A percentile compares a stretch with the other conserved stretches of the same genome.
These are phyloP conservation scores for Apodemia mormo DNA, from an alignment of 2,888 invertebrate species.

Conservation along the genomic window DNA sequence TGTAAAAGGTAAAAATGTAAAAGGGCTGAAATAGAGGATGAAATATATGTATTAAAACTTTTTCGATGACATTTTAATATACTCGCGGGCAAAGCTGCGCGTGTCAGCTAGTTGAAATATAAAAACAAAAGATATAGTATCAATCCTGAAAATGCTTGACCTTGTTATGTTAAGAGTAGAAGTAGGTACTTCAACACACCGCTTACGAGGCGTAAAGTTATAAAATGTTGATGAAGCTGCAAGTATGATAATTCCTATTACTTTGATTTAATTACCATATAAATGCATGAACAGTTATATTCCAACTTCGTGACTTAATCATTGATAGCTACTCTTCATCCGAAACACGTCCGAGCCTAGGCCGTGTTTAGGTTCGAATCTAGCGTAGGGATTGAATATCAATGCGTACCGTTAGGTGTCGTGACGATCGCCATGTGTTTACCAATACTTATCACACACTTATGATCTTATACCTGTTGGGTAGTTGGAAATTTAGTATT, in stretches of 20 bases:
- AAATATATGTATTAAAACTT: no score
- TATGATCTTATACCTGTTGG: neutral
- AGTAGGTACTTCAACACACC: no score
- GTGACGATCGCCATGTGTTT: conserved; percentile 48
- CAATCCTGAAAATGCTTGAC: no score
- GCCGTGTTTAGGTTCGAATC: conserved; percentile 49
- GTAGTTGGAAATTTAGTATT: neutral
- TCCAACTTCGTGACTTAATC: conserved; percentile 52
- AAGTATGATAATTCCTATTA: neutral
- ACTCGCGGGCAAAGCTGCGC: no score
- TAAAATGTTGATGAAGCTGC: no score
- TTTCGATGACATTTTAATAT: no score
- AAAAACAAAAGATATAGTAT: no score
- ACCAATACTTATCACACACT: conserved; percentile 22
- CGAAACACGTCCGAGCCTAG: conserved; percentile 47
- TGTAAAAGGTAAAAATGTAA: no score
- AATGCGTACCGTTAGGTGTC: conserved; percentile 52
- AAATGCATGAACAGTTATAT: conserved; percentile 41
- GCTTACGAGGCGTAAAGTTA: no score
- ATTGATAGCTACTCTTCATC: conserved; percentile 44
- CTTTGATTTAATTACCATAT: conserved; percentile 29
- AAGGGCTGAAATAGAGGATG: no score
- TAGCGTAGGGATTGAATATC: conserved; percentile 46
- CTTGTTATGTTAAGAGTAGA: no score
- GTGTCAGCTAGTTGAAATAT: no score